phyloP scores from a whole-genome alignment of 2,113 vertebrate species.

The Eurystomus gularis region DNA sequence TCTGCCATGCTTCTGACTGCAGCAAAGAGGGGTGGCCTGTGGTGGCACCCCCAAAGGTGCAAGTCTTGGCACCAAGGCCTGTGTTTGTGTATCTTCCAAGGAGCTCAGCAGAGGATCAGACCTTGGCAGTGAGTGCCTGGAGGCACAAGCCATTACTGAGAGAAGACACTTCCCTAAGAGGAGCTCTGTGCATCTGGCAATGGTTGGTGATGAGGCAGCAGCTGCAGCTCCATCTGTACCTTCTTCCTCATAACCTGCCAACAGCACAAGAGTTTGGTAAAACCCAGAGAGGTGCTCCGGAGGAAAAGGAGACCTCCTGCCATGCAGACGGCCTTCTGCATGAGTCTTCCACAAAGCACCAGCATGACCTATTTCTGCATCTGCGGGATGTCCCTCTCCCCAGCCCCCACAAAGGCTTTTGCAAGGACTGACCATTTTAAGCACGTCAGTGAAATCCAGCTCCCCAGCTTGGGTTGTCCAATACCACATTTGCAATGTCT shows the following conservation, averaged over 20 bases:
- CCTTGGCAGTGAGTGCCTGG: not conserved
- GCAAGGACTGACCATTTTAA: not conserved
- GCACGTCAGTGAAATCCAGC: not conserved
- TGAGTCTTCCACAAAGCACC: not conserved
- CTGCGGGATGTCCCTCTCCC: not conserved
- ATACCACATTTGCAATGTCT: not conserved
- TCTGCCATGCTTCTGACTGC: not conserved
- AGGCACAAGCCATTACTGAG: not conserved
- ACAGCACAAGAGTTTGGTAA: not conserved
- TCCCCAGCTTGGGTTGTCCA: not conserved
- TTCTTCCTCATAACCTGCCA: not conserved
- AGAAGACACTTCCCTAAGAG: not conserved
- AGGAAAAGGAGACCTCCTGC: not conserved
- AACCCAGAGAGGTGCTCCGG: not conserved
- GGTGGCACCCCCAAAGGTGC: not conserved
- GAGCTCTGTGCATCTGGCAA: not conserved
- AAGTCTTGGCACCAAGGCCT: not conserved
- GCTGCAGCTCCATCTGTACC: not conserved
- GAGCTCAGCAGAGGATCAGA: not conserved
- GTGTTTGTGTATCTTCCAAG: not conserved
- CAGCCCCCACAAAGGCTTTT: not conserved
- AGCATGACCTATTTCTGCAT: not conserved
- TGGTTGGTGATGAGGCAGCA: not conserved
- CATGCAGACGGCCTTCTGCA: not conserved
- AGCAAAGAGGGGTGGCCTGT: not conserved